Evolutionary conservation across 2,113 vertebrate species (phyloP), one percentile per base, ranked within the genome.

Genomic region (Podilymbus podiceps): DNA sequence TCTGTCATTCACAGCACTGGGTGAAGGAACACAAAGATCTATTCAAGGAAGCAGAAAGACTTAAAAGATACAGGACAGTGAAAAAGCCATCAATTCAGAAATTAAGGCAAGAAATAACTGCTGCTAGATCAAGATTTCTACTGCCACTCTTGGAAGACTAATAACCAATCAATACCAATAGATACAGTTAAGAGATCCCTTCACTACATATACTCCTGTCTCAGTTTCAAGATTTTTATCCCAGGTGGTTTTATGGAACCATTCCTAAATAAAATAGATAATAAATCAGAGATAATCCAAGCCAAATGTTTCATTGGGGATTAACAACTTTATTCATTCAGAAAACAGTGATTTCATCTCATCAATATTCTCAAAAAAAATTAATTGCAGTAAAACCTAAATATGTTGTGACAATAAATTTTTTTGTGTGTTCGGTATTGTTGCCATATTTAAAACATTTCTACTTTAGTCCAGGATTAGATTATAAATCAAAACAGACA

Each of bases 401-500:
- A 85, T 47, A 50, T 53, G 62, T 59, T 66, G 38, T 38, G 38
- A 38, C 38, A 38, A 38, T 38, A 38, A 38, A 8, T 38, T 38
- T 38, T 38, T 38, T 38, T 38, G 8, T 38, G 38, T 60, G 9
- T 50, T 15, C 11, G 9, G 3, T 64, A 46, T 49, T 90, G 44
- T 59, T 82, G 20, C 15, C 22, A 13, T 84, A 67, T 62, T 60
- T 74, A 66, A 85, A 88, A 55, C 8, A 30, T 74, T 60, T 49
- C 22, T 84, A 42, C 21, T 67, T 84, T 24, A 49, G 15, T 84
- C 35, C 33, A 63, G 46, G n/a, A 60, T 76, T 78, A 50, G n/a
- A 46, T 84, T 92, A 52, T 75, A 90, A 89, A 94, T 88, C 83
- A 90, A 90, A 94, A 81, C 38, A 80, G 82, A 63, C n/a, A 81